These are phyloP conservation scores for Gallinago jamesoni DNA, from an alignment of 2,113 vertebrate species.

Conservation along the genomic window DNA sequence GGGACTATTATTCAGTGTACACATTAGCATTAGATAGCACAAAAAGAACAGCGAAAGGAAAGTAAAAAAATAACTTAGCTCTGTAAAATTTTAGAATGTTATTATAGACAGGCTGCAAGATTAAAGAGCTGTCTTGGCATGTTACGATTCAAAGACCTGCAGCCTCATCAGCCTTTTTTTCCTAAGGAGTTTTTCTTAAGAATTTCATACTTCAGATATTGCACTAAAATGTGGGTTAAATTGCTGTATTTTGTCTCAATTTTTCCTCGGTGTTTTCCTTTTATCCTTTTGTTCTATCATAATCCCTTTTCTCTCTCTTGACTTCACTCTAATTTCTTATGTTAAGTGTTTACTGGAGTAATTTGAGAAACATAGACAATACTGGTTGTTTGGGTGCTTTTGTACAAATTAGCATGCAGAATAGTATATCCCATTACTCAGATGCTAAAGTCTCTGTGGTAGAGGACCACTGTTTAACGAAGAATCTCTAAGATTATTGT, in stretches of 20 bases:
- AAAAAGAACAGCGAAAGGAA: constrained; percentile 12
- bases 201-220: constrained; percentile 1
- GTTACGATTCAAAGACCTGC: background rate
- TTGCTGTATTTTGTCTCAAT: constrained; percentile 34
- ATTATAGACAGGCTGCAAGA: constrained; percentile 23
- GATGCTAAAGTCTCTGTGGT: background rate
- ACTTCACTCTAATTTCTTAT: background rate
- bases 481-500: background rate
- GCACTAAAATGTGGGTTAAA: background rate
- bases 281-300: background rate
- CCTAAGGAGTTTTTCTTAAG: constrained; percentile 16
- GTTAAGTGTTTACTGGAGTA: background rate
- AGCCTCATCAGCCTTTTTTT: constrained; percentile 6
- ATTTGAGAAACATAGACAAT: background rate
- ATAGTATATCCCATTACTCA: background rate
- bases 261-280: constrained; percentile 3
- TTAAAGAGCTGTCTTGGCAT: constrained; percentile 55
- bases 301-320: background rate
- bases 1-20: constrained; percentile 11
- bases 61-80: constrained; percentile 24
- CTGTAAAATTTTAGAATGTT: background rate
- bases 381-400: background rate
- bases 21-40: constrained; percentile 24
- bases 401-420: background rate
- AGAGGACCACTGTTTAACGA: too few species aligned